These are phyloP conservation scores for Denticeps clupeoides DNA, from an alignment of 2,797 vertebrate species.

Conservation along the genomic window DNA sequence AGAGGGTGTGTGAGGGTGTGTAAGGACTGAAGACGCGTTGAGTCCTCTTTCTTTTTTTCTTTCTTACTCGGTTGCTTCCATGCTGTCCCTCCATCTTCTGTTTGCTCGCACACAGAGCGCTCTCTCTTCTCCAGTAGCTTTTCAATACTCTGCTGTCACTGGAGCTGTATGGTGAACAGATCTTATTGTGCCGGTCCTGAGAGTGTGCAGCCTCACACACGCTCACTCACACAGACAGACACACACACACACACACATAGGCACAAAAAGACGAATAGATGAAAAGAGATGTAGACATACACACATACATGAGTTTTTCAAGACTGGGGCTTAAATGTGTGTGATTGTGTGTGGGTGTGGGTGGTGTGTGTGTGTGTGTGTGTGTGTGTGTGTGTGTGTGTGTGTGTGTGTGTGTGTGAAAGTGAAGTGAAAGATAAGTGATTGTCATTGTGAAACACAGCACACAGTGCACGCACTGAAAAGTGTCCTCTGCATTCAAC, in stretches of 20 bases:
- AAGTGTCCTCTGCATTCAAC: too few relatives aligned
- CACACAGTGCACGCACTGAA: too few relatives aligned
- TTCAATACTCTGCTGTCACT: conserved; percentile 56
- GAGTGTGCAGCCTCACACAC: conserved; percentile 15
- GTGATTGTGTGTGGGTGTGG: conserved; percentile 5
- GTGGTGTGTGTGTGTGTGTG: neutral
- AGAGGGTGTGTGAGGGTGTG: conserved; percentile 12
- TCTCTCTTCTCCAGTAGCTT: conserved; percentile 45
- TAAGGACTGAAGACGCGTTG: conserved; percentile 35
- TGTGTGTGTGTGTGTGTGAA: neutral
- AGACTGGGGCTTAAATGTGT: neutral
- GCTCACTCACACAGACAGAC: conserved; percentile 10
- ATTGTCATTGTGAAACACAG: too few relatives aligned
- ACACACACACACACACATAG: conserved; percentile 25
- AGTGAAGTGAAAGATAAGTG: conserved; percentile 12
- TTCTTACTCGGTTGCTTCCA: conserved; percentile 24
- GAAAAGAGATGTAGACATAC: neutral
- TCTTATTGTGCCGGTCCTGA: conserved; percentile 54
- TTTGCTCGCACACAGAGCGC: conserved; percentile 36
- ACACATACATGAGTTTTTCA: neutral
- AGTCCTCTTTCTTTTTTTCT: conserved; percentile 19
- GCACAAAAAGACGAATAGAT: conserved; percentile 19
- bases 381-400: conserved; percentile 2
- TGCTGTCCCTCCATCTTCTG: conserved; percentile 23
- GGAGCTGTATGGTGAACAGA: conserved; percentile 58